Evolutionary conservation across 2,888 invertebrate genomes (phyloP).

Genomic region (Leucoptera coffeella): DNA sequence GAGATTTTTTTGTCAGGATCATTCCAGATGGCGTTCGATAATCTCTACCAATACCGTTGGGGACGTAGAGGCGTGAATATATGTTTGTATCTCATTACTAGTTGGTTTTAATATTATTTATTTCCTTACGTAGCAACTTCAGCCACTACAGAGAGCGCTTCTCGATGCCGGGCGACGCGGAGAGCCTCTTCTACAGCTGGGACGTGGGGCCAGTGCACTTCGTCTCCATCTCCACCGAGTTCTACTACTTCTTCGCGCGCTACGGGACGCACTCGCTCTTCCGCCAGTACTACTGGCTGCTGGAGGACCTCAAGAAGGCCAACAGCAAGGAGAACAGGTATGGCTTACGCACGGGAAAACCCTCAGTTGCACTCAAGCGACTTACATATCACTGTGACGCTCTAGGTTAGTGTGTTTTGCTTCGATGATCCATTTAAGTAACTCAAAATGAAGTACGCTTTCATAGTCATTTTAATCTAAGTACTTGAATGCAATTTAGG

Average conservation of each 20-base stretch:
- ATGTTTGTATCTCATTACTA: too few relatives aligned
- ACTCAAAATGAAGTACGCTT: too few relatives aligned
- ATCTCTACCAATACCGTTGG: too few relatives aligned
- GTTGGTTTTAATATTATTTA: background rate
- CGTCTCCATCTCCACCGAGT: constrained; percentile 88
- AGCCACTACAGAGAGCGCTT: constrained; percentile 90
- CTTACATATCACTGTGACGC: too few relatives aligned
- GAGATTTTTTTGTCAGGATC: background rate
- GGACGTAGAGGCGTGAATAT: too few relatives aligned
- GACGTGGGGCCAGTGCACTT: constrained; percentile 87
- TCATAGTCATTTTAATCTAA: too few relatives aligned
- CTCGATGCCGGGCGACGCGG: constrained; percentile 75
- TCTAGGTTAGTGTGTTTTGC: too few relatives aligned
- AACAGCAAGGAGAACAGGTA: constrained; percentile 67
- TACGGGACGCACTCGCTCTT: constrained; percentile 77
- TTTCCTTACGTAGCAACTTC: constrained; percentile 66
- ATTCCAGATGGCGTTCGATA: too few relatives aligned
- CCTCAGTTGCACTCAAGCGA: background rate
- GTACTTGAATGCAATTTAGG: too few relatives aligned
- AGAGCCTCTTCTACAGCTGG: constrained; percentile 79
- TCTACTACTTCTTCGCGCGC: constrained; percentile 78
- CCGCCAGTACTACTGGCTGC: constrained; percentile 82
- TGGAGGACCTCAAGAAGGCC: constrained; percentile 71
- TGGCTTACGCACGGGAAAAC: background rate
- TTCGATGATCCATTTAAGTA: too few relatives aligned